These are phyloP conservation scores for Pelusios castaneus DNA, from an alignment of 2,113 vertebrate species.

Conservation along the genomic window DNA sequence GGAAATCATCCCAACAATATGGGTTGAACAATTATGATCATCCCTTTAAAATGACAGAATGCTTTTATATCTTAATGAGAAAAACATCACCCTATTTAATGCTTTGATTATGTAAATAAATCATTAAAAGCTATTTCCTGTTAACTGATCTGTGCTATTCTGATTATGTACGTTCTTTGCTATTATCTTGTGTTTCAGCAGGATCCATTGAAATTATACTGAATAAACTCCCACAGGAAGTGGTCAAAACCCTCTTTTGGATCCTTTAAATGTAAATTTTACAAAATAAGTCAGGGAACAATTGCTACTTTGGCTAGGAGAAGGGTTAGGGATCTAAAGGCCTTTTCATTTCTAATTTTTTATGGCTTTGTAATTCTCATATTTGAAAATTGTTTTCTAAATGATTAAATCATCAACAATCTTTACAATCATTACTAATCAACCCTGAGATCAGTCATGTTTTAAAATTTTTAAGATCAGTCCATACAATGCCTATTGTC, in stretches of 20 bases:
- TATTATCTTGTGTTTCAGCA: not conserved
- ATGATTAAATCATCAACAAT: not conserved
- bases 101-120: not conserved
- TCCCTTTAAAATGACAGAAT: not conserved
- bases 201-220: not conserved
- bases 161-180: not conserved
- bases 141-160: not conserved
- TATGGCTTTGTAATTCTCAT: not conserved
- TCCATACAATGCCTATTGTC: not conserved
- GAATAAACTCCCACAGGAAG: not conserved
- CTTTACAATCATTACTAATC: not conserved
- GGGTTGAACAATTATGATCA: not conserved
- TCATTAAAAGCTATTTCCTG: not conserved
- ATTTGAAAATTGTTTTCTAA: not conserved
- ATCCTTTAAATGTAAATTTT: not conserved
- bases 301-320: not conserved
- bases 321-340: not conserved
- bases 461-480: not conserved
- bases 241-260: not conserved
- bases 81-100: not conserved
- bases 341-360: not conserved
- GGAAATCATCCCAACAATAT: slow-evolving; percentile 9
- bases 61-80: not conserved
- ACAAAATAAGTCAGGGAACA: not conserved
- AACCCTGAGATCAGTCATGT: not conserved